These are phyloP conservation scores for Pseudomyrmex cubaensis DNA, from an alignment of 1,140 invertebrate genomes.

Conservation along the genomic window DNA sequence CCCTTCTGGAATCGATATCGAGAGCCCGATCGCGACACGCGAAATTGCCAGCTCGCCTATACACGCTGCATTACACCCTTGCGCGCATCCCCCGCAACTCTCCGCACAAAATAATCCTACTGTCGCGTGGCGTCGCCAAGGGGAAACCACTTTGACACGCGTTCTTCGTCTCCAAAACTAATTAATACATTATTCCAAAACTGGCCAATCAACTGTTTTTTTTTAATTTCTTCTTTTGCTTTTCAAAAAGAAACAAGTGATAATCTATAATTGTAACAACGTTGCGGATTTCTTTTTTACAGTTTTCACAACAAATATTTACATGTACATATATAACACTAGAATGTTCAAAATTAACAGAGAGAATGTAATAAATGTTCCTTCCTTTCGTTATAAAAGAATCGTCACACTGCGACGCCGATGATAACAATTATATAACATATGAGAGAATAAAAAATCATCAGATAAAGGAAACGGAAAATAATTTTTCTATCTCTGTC, in stretches of 20 bases:
- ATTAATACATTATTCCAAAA: background rate
- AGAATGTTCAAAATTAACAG: background rate
- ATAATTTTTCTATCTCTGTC: too few relatives aligned
- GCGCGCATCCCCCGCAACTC: slow-evolving; percentile 43
- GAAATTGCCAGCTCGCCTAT: slow-evolving; percentile 56
- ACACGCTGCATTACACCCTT: slow-evolving; percentile 44
- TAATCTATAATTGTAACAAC: too few relatives aligned
- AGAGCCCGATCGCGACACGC: slow-evolving; percentile 31
- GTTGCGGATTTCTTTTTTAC: too few relatives aligned
- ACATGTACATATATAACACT: too few relatives aligned
- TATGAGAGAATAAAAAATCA: too few relatives aligned
- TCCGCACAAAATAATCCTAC: slow-evolving; percentile 44
- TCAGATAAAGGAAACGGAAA: too few relatives aligned
- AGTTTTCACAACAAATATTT: too few relatives aligned
- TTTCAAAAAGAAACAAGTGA: too few relatives aligned
- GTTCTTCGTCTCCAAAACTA: too few relatives aligned
- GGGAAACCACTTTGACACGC: too few relatives aligned
- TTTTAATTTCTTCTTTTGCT: background rate
- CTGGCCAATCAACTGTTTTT: background rate
- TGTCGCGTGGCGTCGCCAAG: slow-evolving; percentile 13
- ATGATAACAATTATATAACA: background rate
- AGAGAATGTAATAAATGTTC: background rate
- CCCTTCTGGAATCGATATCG: slow-evolving; percentile 68
- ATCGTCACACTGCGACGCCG: background rate
- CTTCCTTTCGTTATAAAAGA: background rate